Conservation (phyloP, 2,113 vertebrate genomes). For the Paramormyrops kingsleyae region DNA sequence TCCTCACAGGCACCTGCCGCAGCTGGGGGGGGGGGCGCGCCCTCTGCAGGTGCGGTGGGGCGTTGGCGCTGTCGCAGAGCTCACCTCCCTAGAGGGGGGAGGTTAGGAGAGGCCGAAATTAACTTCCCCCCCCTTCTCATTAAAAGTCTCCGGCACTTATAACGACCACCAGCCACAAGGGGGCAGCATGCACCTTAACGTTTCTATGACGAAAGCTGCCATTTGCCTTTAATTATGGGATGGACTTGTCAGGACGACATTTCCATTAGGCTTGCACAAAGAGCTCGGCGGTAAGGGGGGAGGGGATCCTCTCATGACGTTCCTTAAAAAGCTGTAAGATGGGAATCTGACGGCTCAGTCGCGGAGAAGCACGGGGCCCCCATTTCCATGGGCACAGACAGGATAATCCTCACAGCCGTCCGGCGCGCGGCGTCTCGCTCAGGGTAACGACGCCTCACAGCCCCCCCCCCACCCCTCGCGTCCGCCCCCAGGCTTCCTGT, state of each 20-base stretch:
- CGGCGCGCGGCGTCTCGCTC: conserved; percentile 86
- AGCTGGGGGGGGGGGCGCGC: conserved; percentile 56
- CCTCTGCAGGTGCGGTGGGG: conserved; percentile 30
- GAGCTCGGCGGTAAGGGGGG: conserved; percentile 45
- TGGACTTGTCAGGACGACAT: conserved; percentile 20
- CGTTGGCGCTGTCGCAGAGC: conserved; percentile 55
- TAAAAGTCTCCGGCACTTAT: not conserved
- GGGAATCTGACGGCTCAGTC: not conserved
- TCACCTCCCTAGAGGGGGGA: conserved; percentile 69
- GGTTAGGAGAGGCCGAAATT: not conserved
- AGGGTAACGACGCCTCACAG: conserved; percentile 88
- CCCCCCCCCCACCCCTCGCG: conserved; percentile 69
- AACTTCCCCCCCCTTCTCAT: not conserved
- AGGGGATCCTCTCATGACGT: conserved; percentile 49
- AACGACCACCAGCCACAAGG: not conserved
- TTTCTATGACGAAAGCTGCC: conserved; percentile 25
- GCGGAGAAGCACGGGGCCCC: conserved; percentile 64
- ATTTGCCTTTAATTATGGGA: not conserved
- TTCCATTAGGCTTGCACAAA: conserved; percentile 45
- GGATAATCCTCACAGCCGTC: conserved; percentile 91
- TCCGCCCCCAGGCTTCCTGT: conserved; percentile 78
- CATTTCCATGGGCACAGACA: conserved; percentile 81
- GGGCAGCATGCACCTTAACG: not conserved
- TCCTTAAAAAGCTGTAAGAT: not conserved
- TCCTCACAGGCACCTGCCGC: conserved; percentile 72